A percentile compares a stretch with the other conserved stretches of the same genome.
phyloP scores from a whole-genome alignment of 2,113 vertebrate genomes.

The Periophthalmodon schlosseri region DNA sequence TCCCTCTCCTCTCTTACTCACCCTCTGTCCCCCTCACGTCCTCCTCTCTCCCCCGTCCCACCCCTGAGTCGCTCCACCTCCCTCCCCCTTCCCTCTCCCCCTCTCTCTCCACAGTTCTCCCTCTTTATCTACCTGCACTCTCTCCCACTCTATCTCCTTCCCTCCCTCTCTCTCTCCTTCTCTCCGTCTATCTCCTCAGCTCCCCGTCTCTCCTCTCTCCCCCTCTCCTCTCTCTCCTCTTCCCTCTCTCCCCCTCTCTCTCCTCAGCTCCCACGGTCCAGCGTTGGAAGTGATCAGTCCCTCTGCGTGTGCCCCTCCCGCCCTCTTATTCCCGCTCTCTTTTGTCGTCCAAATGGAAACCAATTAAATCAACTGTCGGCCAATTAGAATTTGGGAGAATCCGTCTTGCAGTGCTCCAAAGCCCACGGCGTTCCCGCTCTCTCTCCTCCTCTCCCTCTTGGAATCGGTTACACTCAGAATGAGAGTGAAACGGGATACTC shows the following conservation, averaged over 20 bases:
- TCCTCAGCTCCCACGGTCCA: slow-evolving; percentile 87
- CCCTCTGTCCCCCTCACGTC: too few relatives aligned
- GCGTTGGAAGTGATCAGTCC: slow-evolving; percentile 95
- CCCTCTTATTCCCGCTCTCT: slow-evolving; percentile 84
- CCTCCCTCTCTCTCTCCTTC: background rate
- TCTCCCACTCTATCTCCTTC: too few relatives aligned
- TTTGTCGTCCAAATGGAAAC: slow-evolving; percentile 97
- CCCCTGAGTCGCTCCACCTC: too few relatives aligned
- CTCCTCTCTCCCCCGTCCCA: too few relatives aligned
- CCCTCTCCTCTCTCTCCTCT: too few relatives aligned
- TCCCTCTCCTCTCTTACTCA: too few relatives aligned
- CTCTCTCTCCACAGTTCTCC: too few relatives aligned
- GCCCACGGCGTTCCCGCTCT: slow-evolving; percentile 80
- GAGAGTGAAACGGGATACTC: slow-evolving; percentile 89
- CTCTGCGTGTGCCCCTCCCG: slow-evolving; percentile 82
- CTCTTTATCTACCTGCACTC: too few relatives aligned
- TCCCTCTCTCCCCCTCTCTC: slow-evolving; percentile 39
- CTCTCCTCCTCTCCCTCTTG: slow-evolving; percentile 69
- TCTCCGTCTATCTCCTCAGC: too few relatives aligned
- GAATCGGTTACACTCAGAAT: slow-evolving; percentile 87
- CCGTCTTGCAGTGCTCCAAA: slow-evolving; percentile 86
- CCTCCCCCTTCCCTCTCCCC: background rate
- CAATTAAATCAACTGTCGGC: slow-evolving; percentile 98
- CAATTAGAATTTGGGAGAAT: slow-evolving; percentile 98
- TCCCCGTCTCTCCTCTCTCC: too few relatives aligned